phyloP scores from a whole-genome alignment of 2,797 vertebrate genomes.

The Danio aesculapii region DNA sequence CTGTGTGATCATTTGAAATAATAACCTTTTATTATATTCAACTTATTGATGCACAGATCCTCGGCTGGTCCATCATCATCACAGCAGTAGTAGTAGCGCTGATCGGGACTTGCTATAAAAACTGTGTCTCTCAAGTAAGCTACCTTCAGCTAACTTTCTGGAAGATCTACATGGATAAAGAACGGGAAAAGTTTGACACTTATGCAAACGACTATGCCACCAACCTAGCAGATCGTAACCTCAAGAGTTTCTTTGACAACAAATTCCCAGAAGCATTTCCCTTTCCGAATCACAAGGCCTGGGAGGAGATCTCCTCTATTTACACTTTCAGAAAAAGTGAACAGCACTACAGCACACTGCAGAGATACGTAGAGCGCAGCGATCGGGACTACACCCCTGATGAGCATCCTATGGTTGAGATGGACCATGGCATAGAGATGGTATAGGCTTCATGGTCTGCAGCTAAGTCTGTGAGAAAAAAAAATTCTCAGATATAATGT shows the following conservation, averaged over 20 bases:
- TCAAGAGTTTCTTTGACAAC: constrained; percentile 92
- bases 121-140: constrained; percentile 91
- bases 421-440: constrained; percentile 54
- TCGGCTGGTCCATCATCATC: constrained; percentile 90
- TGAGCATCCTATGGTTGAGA: constrained; percentile 71
- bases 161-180: constrained; percentile 86
- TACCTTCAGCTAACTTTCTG: constrained; percentile 90
- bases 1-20: background rate
- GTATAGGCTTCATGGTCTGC: background rate
- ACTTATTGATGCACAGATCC: constrained; percentile 76
- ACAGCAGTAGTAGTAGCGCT: constrained; percentile 76
- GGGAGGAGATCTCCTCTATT: constrained; percentile 89
- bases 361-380: constrained; percentile 83
- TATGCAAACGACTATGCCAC: constrained; percentile 82
- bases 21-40: background rate
- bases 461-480: no score
- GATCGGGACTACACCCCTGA: constrained; percentile 73
- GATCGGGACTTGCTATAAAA: constrained; percentile 83
- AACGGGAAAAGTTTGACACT: constrained; percentile 85
- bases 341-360: constrained; percentile 90
- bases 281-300: constrained; percentile 87
- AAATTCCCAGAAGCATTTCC: constrained; percentile 79
- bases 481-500: no score
- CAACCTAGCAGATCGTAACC: constrained; percentile 88
- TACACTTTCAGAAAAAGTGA: constrained; percentile 80